Percentiles rank a stretch among this genome's conserved stretches.
Evolutionary conservation across 2,888 invertebrate species (phyloP).

Genomic region (Malthinus flaveolus): DNA sequence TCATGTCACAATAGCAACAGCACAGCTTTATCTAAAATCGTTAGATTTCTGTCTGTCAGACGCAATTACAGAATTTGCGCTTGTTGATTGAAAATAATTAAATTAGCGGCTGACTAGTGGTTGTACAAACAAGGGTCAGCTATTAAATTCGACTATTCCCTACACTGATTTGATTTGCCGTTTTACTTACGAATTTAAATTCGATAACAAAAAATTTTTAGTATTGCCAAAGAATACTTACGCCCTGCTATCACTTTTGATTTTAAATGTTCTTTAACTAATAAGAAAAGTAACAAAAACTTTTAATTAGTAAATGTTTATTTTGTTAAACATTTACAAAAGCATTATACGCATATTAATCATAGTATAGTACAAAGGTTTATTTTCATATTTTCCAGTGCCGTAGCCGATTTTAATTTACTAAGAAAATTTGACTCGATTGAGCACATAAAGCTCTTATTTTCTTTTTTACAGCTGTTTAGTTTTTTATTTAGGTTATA

Average conservation of each 20-base stretch:
- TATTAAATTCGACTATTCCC: constrained; percentile 29
- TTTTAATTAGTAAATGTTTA: too few species aligned
- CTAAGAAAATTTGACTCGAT: background rate
- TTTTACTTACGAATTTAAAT: constrained; percentile 3
- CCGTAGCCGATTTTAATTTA: background rate
- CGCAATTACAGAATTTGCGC: constrained; percentile 52
- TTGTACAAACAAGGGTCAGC: constrained; percentile 53
- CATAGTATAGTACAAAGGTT: too few species aligned
- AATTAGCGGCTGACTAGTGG: constrained; percentile 53
- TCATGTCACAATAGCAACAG: background rate
- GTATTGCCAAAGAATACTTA: too few species aligned
- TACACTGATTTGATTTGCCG: constrained; percentile 12
- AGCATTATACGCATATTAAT: too few species aligned
- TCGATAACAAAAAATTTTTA: background rate
- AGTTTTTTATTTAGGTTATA: background rate
- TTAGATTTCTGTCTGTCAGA: constrained; percentile 48
- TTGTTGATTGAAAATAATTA: constrained; percentile 53
- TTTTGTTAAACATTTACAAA: too few species aligned
- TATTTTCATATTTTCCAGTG: too few species aligned
- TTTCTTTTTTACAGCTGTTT: background rate
- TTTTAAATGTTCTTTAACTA: background rate
- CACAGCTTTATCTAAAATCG: constrained; percentile 47
- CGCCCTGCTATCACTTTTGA: background rate
- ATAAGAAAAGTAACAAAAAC: too few species aligned
- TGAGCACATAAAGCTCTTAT: background rate